Evolutionary conservation across 1,140 invertebrate species (phyloP).

Genomic region (Leptopilina boulardi): DNA sequence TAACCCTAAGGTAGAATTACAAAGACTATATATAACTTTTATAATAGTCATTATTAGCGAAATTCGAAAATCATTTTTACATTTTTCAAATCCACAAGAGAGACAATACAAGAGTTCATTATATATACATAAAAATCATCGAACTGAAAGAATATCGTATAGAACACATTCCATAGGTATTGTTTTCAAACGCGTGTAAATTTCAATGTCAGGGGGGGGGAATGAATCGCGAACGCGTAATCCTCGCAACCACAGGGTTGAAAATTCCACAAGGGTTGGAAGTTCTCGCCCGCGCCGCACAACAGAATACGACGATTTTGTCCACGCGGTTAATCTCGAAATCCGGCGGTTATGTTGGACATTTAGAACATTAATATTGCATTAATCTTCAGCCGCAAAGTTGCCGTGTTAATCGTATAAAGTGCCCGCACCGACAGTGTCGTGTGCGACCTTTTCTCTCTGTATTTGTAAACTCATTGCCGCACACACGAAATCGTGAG

Average conservation of each 20-base stretch:
- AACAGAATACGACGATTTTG: slow-evolving; percentile 52
- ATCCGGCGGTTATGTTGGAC: slow-evolving; percentile 53
- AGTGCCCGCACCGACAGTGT: background rate
- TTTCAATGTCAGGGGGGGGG: slow-evolving; percentile 54
- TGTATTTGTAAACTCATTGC: background rate
- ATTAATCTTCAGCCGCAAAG: slow-evolving; percentile 47
- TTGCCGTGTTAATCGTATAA: slow-evolving; percentile 24
- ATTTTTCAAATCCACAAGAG: no score
- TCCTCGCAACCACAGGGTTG: slow-evolving; percentile 56
- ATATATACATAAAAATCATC: no score
- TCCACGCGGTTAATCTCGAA: slow-evolving; percentile 56
- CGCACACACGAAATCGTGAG: slow-evolving; percentile 1
- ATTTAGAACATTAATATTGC: slow-evolving; percentile 59
- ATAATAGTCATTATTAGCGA: no score
- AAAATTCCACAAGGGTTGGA: slow-evolving; percentile 57
- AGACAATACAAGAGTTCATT: no score
- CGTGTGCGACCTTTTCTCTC: slow-evolving; percentile 7
- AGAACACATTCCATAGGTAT: slow-evolving; percentile 46
- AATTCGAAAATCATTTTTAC: no score
- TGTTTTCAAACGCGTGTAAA: slow-evolving; percentile 55
- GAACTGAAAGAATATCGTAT: no score
- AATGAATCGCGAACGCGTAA: slow-evolving; percentile 59
- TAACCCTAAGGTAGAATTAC: no score
- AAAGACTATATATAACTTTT: no score
- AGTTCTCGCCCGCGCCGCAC: slow-evolving; percentile 49